Conservation (phyloP, 1,140 invertebrate species). For the Drosophila kohkoa region DNA sequence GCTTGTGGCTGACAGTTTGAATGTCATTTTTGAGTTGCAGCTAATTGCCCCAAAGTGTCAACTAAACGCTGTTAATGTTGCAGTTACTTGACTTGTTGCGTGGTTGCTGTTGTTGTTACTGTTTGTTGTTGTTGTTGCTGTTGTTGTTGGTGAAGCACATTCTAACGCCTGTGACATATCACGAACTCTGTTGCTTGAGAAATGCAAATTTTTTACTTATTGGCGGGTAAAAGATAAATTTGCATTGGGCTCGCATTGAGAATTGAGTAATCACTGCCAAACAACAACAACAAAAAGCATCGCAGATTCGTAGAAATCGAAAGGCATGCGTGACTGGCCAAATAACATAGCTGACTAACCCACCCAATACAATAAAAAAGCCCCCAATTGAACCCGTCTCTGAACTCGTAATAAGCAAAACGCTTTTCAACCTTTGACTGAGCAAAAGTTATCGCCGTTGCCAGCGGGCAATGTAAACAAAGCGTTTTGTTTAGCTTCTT, state of each 20-base stretch:
- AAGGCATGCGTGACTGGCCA: conserved; percentile 71
- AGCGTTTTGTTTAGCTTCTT: conserved; percentile 15
- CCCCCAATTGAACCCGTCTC: conserved; percentile 43
- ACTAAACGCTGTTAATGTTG: conserved; percentile 35
- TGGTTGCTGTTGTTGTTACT: not conserved
- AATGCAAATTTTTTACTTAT: conserved; percentile 64
- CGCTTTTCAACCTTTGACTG: conserved; percentile 39
- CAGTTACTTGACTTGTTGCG: conserved; percentile 2
- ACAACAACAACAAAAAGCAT: not conserved
- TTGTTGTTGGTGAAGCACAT: conserved; percentile 45
- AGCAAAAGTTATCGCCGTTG: conserved; percentile 12
- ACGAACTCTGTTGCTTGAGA: conserved; percentile 62
- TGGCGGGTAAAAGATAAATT: conserved; percentile 46
- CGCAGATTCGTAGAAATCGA: conserved; percentile 62
- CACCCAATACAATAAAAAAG: conserved; percentile 13
- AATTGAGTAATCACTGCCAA: conserved; percentile 64
- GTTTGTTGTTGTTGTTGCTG: not conserved
- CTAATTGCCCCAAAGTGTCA: conserved; percentile 54
- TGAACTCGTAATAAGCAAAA: conserved; percentile 33
- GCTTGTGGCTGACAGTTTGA: conserved; percentile 27
- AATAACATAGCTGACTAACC: conserved; percentile 45
- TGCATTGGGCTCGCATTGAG: conserved; percentile 64
- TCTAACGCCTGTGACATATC: conserved; percentile 79
- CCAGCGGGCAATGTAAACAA: conserved; percentile 30
- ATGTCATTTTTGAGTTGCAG: conserved; percentile 34